Evolutionary conservation across 2,113 vertebrate genomes (phyloP), one percentile per base, ranked within the genome.

Genomic region (Collichthys lucidus): DNA sequence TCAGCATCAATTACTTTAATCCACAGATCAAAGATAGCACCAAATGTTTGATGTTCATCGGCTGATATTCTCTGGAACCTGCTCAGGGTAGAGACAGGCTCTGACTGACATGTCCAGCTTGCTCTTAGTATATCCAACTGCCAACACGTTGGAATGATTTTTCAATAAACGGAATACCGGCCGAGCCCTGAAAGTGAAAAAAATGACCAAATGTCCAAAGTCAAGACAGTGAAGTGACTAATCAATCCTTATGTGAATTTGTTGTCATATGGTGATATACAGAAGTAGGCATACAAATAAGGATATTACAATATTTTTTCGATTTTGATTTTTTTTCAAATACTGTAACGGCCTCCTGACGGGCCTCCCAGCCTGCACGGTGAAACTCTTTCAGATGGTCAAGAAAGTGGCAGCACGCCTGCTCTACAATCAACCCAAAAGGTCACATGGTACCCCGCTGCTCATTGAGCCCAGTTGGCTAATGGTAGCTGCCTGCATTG

Each of bases 1-100:
- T 89, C 85, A 85, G 75, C 77, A 86, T 91, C 91, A 89, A 86
- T 92, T 85, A 86, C 87, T 92, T 78, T 82, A 88, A 92, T 83
- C 83, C 67, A 29, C 61, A 88, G 85, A 92, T 92, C 88, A 91
- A 91, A 91, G 83, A 87, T 65, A 83, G 82, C 44, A 57, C 52
- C 12, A 79, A 70, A 83, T 86, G 86, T 84, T 77, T 91, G 85
- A 89, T 85, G 74, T 73, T 86, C 81, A 70, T 88, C 74, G 81
- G 76, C 31, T 82, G 72, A 74, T 79, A 17, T 82, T 73, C 73
- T 71, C 26, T 78, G 82, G 74, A 89, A 69, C 67, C 75, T 79
- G 80, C 61, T 68, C 72, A 12, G 53, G 12, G 61, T 10, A 4
- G 16, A 75, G 70, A 76, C 72, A 61, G 29, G 31, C 70, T 79